Percentiles rank a stretch among this genome's conserved stretches.
Conservation (phyloP, 2,888 invertebrate species). For the Cerceris rybyensis region DNA sequence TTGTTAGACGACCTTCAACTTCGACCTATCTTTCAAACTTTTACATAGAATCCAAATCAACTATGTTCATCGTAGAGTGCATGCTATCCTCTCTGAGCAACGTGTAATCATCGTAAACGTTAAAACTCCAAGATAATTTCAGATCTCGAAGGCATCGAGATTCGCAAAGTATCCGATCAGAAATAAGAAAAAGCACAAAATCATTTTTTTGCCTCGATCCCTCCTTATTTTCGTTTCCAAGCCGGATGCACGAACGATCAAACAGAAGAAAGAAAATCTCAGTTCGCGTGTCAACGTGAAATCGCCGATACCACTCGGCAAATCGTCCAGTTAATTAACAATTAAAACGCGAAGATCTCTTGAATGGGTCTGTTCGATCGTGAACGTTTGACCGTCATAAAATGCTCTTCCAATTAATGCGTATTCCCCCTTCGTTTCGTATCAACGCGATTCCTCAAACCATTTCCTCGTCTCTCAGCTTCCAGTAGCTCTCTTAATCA, state of each 20-base stretch:
- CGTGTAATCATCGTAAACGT: too few relatives aligned
- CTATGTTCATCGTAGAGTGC: too few relatives aligned
- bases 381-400: conserved; percentile 34
- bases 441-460: neutral
- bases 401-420: conserved; percentile 5
- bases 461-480: neutral
- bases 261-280: neutral
- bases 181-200: neutral
- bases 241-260: neutral
- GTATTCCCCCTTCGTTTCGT: neutral
- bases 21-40: too few relatives aligned
- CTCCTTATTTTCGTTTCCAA: conserved; percentile 9
- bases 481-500: conserved; percentile 36
- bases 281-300: conserved; percentile 41
- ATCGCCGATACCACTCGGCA: conserved; percentile 32
- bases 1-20: too few relatives aligned
- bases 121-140: too few relatives aligned
- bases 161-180: too few relatives aligned
- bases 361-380: conserved; percentile 8
- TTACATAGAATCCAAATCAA: too few relatives aligned
- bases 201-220: neutral
- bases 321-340: conserved; percentile 53
- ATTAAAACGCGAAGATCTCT: conserved; percentile 25
- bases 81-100: too few relatives aligned
- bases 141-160: too few relatives aligned